Conservation (phyloP, 1,140 invertebrate species). For the Heliconius hewitsoni region DNA sequence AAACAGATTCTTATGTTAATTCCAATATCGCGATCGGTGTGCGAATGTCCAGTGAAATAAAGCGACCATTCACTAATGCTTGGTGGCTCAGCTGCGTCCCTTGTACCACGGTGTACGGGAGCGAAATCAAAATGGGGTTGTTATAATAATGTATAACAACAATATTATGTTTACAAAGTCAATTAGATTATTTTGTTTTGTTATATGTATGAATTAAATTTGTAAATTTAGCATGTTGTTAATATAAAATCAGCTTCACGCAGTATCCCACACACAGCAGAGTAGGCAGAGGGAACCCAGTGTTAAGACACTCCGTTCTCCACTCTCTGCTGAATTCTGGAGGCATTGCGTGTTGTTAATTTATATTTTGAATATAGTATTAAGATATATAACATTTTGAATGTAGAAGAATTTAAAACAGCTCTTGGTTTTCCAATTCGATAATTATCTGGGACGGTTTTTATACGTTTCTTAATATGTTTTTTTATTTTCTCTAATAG, state of each 20-base stretch:
- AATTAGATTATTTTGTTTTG: not conserved
- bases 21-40: conserved; percentile 59
- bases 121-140: not conserved
- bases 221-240: not conserved
- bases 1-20: conserved; percentile 70
- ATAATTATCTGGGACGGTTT: too few relatives aligned
- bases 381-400: too few relatives aligned
- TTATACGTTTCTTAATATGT: not conserved
- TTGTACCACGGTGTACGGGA: conserved; percentile 21
- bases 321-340: too few relatives aligned
- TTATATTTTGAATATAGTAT: too few relatives aligned
- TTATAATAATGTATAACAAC: not conserved
- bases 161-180: conserved; percentile 11
- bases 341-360: too few relatives aligned
- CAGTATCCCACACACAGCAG: too few relatives aligned
- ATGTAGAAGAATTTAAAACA: too few relatives aligned
- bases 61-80: conserved; percentile 58
- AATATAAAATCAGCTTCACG: not conserved
- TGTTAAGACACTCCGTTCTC: too few relatives aligned
- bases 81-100: conserved; percentile 61
- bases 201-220: not conserved
- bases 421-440: too few relatives aligned
- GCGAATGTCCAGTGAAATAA: conserved; percentile 62
- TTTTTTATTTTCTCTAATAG: not conserved
- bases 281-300: too few relatives aligned